These are phyloP conservation scores for Eleutherodactylus coqui DNA, from an alignment of 2,797 vertebrate species.

Conservation along the genomic window DNA sequence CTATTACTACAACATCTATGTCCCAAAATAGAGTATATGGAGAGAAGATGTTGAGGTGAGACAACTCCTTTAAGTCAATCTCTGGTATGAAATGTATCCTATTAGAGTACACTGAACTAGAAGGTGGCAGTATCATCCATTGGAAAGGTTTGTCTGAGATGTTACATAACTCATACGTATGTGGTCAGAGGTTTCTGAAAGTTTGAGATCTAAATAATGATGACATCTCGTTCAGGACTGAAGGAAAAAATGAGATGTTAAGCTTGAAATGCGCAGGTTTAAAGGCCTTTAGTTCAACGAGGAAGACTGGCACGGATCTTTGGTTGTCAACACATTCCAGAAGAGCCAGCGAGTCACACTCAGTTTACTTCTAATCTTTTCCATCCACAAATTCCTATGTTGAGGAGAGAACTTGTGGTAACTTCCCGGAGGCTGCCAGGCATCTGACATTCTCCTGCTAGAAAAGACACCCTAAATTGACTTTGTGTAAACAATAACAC, in stretches of 20 bases:
- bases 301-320: constrained; percentile 21
- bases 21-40: neutral
- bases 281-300: constrained; percentile 6
- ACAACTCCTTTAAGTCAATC: neutral
- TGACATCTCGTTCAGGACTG: neutral
- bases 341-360: constrained; percentile 28
- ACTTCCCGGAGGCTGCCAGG: constrained; percentile 37
- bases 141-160: neutral
- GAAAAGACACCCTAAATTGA: constrained; percentile 42
- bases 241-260: neutral
- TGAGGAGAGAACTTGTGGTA: constrained; percentile 48
- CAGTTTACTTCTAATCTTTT: constrained; percentile 50
- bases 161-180: neutral
- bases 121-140: neutral
- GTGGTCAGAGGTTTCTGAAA: neutral
- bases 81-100: neutral
- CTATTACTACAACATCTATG: neutral
- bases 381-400: constrained; percentile 47
- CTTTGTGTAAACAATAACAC: constrained; percentile 36
- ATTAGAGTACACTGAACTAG: neutral
- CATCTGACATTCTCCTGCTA: constrained; percentile 33
- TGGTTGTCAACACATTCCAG: constrained; percentile 46
- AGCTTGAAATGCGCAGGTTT: neutral
- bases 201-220: constrained; percentile 7
- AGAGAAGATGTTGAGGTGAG: neutral